Percentiles rank a stretch among this genome's conserved stretches.
Conservation (phyloP, 2,888 invertebrate species). For the Polydrusus cervinus region DNA sequence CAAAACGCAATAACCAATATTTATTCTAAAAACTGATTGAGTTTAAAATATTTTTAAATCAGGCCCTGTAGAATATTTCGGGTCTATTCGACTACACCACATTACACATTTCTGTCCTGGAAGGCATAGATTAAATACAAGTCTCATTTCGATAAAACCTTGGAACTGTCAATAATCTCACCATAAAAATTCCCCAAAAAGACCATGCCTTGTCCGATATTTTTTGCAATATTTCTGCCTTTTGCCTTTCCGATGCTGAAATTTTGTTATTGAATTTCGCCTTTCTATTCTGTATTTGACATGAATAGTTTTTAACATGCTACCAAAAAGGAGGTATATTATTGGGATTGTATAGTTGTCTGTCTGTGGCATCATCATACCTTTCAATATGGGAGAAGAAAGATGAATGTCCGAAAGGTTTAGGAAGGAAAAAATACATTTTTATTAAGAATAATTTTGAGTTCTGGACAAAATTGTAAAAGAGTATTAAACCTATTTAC, state of each 20-base stretch:
- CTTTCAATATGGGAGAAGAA: no score
- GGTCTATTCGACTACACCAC: slow-evolving; percentile 1
- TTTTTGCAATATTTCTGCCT: slow-evolving; percentile 9
- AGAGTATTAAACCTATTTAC: no score
- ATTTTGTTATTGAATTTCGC: slow-evolving; percentile 6
- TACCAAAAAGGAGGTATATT: neutral
- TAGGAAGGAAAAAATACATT: no score
- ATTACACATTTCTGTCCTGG: slow-evolving; percentile 4
- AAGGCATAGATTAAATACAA: slow-evolving; percentile 21
- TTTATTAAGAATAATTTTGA: no score
- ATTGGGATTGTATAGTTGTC: neutral
- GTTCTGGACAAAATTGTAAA: no score
- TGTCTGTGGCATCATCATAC: neutral
- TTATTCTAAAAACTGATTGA: no score
- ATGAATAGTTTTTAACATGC: slow-evolving; percentile 3
- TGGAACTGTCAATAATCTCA: slow-evolving; percentile 8
- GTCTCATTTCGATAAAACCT: slow-evolving; percentile 16
- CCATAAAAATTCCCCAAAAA: slow-evolving; percentile 14
- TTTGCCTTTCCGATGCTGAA: neutral
- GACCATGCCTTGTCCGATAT: slow-evolving; percentile 12
- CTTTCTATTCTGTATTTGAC: slow-evolving; percentile 3
- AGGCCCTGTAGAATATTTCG: slow-evolving; percentile 3
- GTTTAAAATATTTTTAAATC: neutral
- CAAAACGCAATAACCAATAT: no score
- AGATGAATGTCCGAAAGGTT: no score